A percentile compares a stretch with the other conserved stretches of the same genome.
These are phyloP conservation scores for Neosilurus hyrtlii DNA, from an alignment of 2,797 vertebrate species.

Conservation along the genomic window DNA sequence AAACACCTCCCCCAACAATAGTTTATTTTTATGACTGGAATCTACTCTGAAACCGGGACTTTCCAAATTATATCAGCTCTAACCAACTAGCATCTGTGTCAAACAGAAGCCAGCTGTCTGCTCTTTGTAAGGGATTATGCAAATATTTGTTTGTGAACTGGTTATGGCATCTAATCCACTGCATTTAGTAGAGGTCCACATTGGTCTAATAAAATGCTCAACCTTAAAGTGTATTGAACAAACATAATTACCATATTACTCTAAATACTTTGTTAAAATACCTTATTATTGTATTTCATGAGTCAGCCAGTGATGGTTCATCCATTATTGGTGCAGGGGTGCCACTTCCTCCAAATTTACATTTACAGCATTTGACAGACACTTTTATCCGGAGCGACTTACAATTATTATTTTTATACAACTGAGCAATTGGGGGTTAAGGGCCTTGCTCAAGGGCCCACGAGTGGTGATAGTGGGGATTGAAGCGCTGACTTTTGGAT, in stretches of 20 bases:
- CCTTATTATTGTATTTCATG: neutral
- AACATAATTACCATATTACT: conserved; percentile 13
- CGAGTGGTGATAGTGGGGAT: too few species aligned
- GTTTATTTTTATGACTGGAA: conserved; percentile 22
- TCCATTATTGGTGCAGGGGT: too few species aligned
- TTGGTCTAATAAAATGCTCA: conserved; percentile 13
- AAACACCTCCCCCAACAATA: conserved; percentile 10
- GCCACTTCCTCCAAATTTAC: too few species aligned
- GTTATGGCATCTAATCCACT: conserved; percentile 21
- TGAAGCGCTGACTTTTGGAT: too few species aligned
- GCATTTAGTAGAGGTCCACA: neutral
- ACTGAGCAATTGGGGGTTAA: too few species aligned
- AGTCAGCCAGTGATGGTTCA: too few species aligned
- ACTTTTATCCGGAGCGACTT: too few species aligned
- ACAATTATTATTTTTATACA: too few species aligned
- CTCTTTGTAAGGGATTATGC: conserved; percentile 22
- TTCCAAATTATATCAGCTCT: conserved; percentile 35
- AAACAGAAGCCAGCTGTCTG: conserved; percentile 24
- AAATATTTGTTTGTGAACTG: conserved; percentile 31
- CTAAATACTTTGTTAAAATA: too few species aligned
- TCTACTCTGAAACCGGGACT: conserved; percentile 5
- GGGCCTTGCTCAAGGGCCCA: too few species aligned
- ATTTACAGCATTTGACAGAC: too few species aligned
- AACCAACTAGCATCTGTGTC: conserved; percentile 26
- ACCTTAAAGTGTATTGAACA: conserved; percentile 14